Base-by-base conservation (phyloP, 2,888 invertebrate species). In the Periphyllus acericola region DNA sequence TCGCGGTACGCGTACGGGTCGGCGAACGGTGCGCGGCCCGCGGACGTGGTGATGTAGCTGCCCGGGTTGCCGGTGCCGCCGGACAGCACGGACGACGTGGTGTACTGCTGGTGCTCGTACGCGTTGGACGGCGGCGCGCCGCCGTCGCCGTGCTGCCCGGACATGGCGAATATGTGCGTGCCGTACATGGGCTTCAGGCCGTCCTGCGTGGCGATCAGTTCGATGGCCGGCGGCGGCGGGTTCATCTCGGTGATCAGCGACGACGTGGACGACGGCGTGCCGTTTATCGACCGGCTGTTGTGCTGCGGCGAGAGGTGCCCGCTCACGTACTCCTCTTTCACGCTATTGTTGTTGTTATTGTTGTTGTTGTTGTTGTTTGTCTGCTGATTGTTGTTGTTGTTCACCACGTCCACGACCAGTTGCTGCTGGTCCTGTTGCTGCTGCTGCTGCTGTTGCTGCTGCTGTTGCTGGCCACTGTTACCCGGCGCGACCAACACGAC, bases 1-100 rank as follows among this genome's bases (percentile, higher is more conserved):
- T 96, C 96, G 92, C 96, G 94, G 92, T 95, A 95, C 93, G 96
- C 95, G 89, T 95, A 95, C 91, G 95, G 95, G 90, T 95, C 93
- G 91, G 95, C 95, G 89, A 94, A 93, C 80, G 94, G 92, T 88
- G 94, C 93, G 89, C 93, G 89, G 74, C 90, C 91, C 78, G 92
- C 91, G 79, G 92, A 90, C 78, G 92, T 91, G 82, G 92, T 90
- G 71, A 90, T 91, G 89, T 92, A 92, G 29, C 92, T 91, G 82
- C 90, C 89, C 60, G 89, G 89, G 74, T 89, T 92, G 92, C 71
- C 92, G 36, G 29, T 75, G 60, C 83, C 83, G 46, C 66, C 66
- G 46, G 76, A n/a, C 91, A 83, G 89, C 89, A 88, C 89, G 79
- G 84, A 91, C 91, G 90, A 90, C 74, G 90, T 89, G 68, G 90